These are phyloP conservation scores for Scaptomyza graminum DNA, from an alignment of 1,140 invertebrate species.

Conservation along the genomic window DNA sequence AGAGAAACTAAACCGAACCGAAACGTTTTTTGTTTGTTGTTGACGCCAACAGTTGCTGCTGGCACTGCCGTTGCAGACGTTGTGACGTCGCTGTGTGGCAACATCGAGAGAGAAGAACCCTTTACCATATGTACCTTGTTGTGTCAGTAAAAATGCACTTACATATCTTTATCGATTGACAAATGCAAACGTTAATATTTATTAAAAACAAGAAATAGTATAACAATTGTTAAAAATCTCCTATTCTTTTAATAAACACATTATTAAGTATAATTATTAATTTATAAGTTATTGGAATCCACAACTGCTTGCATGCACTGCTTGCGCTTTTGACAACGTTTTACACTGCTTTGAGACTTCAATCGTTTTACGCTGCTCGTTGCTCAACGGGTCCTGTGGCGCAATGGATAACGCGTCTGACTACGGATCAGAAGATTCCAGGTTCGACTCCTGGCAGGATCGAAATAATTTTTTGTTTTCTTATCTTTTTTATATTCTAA, in stretches of 20 bases:
- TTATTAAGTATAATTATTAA: too few species aligned
- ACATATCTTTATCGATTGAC: neutral
- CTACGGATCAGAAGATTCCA: constrained; percentile 90
- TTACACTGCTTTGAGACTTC: neutral
- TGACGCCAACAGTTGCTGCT: constrained; percentile 19
- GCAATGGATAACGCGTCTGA: constrained; percentile 90
- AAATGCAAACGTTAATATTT: neutral
- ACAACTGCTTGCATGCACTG: constrained; percentile 22
- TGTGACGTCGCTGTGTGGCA: constrained; percentile 9
- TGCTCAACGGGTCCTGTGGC: constrained; percentile 86
- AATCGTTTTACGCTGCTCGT: too few species aligned
- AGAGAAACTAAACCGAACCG: constrained; percentile 38
- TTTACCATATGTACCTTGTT: neutral
- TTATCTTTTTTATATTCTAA: too few species aligned
- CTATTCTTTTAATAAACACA: too few species aligned
- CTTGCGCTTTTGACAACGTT: constrained; percentile 12
- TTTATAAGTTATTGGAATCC: too few species aligned
- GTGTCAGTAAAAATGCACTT: neutral
- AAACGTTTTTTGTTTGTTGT: too few species aligned
- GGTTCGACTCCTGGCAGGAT: constrained; percentile 89
- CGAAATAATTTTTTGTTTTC: too few species aligned
- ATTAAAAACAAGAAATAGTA: neutral
- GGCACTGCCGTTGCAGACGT: constrained; percentile 14
- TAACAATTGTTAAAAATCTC: too few species aligned
- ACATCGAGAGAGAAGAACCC: neutral